Conservation (phyloP, 2,797 vertebrate species). For the Dendrocincla fuliginosa region DNA sequence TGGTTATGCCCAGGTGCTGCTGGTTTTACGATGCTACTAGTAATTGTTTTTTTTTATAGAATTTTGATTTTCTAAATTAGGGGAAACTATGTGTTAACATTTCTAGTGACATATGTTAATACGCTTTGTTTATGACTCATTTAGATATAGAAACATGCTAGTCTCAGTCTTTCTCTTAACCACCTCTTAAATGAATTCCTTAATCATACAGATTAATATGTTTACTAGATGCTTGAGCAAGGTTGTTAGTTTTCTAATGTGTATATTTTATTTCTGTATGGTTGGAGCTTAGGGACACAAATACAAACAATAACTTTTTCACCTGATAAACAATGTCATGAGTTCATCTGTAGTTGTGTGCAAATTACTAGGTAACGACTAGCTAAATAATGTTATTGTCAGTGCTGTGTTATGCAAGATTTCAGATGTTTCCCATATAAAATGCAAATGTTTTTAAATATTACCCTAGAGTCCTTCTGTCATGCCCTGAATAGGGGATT, state of each 20-base stretch:
- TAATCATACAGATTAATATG: not conserved
- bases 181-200: not conserved
- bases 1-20: not conserved
- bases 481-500: not conserved
- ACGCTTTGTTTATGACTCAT: not conserved
- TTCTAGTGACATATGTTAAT: not conserved
- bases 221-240: constrained; percentile 2
- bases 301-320: not conserved
- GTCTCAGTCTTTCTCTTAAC: not conserved
- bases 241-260: not conserved
- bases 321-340: not conserved
- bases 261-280: constrained; percentile 9
- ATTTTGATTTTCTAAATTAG: not conserved
- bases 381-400: not conserved
- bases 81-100: not conserved
- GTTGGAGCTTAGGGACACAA: not conserved
- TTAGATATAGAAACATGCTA: not conserved
- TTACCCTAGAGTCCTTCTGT: not conserved
- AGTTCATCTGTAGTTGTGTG: not conserved
- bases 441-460: not conserved
- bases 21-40: not conserved
- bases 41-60: not conserved
- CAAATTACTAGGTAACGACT: not conserved
- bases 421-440: not conserved
- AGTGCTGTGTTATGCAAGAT: not conserved